A percentile compares a stretch with the other conserved stretches of the same genome.
phyloP scores from a whole-genome alignment of 1,140 invertebrate species.

The Seison nebaliae region DNA sequence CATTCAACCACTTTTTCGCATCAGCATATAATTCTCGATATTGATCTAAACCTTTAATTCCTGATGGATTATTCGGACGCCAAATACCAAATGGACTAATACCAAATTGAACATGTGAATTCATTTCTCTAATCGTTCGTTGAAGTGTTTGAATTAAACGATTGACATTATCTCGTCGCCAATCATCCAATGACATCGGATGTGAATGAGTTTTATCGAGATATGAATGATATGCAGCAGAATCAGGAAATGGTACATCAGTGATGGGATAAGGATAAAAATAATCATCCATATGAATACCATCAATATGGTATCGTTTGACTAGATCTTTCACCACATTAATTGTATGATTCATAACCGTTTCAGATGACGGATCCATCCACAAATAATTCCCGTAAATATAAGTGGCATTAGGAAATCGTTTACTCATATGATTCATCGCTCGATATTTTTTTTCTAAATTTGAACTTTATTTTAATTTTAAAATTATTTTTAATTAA shows the following conservation, averaged over 20 bases:
- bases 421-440: conserved; percentile 18
- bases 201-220: conserved; percentile 15
- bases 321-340: conserved; percentile 19
- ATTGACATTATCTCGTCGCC: conserved; percentile 21
- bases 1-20: conserved; percentile 19
- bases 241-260: conserved; percentile 18
- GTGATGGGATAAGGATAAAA: conserved; percentile 23
- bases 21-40: conserved; percentile 20
- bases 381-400: conserved; percentile 18
- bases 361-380: conserved; percentile 20
- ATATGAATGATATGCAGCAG: conserved; percentile 18
- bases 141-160: conserved; percentile 16
- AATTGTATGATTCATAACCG: conserved; percentile 16
- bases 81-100: conserved; percentile 24
- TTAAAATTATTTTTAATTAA: conserved; percentile 14
- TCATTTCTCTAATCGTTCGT: conserved; percentile 15
- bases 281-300: conserved; percentile 24
- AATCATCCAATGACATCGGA: too few species aligned
- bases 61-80: conserved; percentile 17
- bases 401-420: conserved; percentile 17
- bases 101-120: conserved; percentile 19
- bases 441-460: conserved; percentile 17
- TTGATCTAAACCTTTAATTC: conserved; percentile 18
- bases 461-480: conserved; percentile 5
- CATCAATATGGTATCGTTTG: conserved; percentile 21